These are phyloP conservation scores for Dromiciops gliroides DNA, from an alignment of 2,113 vertebrate species.

Conservation along the genomic window DNA sequence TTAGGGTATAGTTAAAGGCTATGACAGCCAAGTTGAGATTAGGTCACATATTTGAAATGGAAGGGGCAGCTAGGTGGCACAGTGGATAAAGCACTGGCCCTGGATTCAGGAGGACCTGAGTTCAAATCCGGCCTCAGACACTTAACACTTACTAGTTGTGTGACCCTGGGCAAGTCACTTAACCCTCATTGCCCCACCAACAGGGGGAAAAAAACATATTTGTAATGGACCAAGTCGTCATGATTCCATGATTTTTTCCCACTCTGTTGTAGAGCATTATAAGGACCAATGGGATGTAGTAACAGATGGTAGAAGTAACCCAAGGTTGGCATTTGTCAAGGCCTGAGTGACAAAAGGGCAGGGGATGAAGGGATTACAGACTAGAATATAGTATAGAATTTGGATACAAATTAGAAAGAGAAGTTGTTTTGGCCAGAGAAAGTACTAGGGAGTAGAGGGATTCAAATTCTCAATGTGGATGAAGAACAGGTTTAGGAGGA, in stretches of 20 bases:
- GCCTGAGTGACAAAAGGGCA: not conserved
- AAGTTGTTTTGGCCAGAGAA: not conserved
- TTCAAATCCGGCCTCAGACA: no score
- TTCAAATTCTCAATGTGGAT: not conserved
- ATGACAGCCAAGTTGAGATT: not conserved
- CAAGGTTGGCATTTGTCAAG: not conserved
- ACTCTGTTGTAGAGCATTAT: not conserved
- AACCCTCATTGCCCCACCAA: no score
- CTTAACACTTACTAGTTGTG: no score
- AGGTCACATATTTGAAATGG: no score
- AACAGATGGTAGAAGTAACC: not conserved
- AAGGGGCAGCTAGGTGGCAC: no score
- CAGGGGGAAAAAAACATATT: no score
- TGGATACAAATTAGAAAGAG: not conserved
- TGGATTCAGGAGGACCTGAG: no score
- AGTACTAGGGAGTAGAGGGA: not conserved
- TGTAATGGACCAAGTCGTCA: not conserved
- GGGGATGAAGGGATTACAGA: not conserved
- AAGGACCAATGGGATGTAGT: not conserved
- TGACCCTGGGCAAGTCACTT: no score
- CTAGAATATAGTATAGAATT: not conserved
- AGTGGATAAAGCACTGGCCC: no score
- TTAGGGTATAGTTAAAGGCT: not conserved
- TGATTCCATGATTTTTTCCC: not conserved
- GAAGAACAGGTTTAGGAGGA: not conserved